Conservation (phyloP, 1,140 invertebrate genomes). For the Heterodera schachtii region DNA sequence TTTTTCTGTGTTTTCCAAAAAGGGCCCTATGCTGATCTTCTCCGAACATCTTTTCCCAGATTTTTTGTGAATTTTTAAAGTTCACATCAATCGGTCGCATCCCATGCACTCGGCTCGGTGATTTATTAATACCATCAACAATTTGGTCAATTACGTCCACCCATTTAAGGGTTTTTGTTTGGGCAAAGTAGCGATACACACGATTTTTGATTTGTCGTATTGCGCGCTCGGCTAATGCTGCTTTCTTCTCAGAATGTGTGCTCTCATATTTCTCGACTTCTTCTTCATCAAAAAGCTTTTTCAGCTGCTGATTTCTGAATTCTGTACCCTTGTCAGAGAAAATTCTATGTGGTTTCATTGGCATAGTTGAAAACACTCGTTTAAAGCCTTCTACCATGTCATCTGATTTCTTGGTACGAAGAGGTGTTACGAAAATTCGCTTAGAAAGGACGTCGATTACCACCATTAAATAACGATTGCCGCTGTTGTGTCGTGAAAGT, state of each 20-base stretch:
- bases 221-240: conserved; percentile 15
- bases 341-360: conserved; percentile 10
- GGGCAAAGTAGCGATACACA: conserved; percentile 13
- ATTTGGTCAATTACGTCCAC: conserved; percentile 21
- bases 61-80: background rate
- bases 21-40: background rate
- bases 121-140: conserved; percentile 13
- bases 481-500: conserved; percentile 6
- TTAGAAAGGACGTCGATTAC: conserved; percentile 24
- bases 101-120: conserved; percentile 13
- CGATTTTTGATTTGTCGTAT: conserved; percentile 15
- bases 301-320: conserved; percentile 13
- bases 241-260: conserved; percentile 1
- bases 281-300: conserved; percentile 7
- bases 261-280: conserved; percentile 17
- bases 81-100: conserved; percentile 25
- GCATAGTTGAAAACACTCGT: conserved; percentile 6
- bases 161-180: conserved; percentile 10
- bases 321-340: conserved; percentile 23
- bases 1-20: background rate
- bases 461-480: conserved; percentile 19
- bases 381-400: conserved; percentile 23
- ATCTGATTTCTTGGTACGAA: conserved; percentile 8
- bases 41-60: conserved; percentile 12
- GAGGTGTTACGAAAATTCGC: conserved; percentile 3